Evolutionary conservation across 1,140 invertebrate species (phyloP).

Genomic region (Mercenaria mercenaria): DNA sequence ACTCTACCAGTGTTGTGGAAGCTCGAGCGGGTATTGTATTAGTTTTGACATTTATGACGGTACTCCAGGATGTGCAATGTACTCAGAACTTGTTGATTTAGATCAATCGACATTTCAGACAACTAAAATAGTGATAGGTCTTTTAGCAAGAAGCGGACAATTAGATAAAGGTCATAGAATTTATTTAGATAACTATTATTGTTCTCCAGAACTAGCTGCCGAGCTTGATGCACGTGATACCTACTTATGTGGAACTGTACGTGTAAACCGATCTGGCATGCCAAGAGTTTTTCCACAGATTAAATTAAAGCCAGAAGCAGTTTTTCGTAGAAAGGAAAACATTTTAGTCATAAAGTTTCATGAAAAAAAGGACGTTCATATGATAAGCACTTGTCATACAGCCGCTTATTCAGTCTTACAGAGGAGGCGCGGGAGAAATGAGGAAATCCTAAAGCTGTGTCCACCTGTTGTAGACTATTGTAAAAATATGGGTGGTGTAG

Average conservation of each 20-base stretch:
- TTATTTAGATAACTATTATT: slow-evolving; percentile 46
- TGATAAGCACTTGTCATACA: neutral
- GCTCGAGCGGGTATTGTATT: slow-evolving; percentile 32
- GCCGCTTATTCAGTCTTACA: neutral
- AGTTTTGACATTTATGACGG: slow-evolving; percentile 58
- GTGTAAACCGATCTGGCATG: neutral
- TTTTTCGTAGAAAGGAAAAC: neutral
- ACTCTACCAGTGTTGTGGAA: neutral
- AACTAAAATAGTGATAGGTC: slow-evolving; percentile 47
- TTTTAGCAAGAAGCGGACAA: neutral
- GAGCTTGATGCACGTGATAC: slow-evolving; percentile 16
- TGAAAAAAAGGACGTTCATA: neutral
- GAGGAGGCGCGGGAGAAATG: neutral
- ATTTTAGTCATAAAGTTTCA: neutral
- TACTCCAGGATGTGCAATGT: neutral
- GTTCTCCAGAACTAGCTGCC: neutral
- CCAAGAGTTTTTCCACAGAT: neutral
- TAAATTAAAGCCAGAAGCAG: neutral
- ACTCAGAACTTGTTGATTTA: slow-evolving; percentile 26
- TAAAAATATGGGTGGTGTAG: slow-evolving; percentile 60
- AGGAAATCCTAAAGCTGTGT: neutral
- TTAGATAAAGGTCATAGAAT: slow-evolving; percentile 37
- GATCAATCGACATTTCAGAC: neutral
- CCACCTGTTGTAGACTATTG: slow-evolving; percentile 2
- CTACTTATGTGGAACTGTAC: slow-evolving; percentile 18